Evolutionary conservation across 2,113 vertebrate species (phyloP), one percentile per base, ranked within the genome.

Genomic region (Eudyptes chrysolophus): DNA sequence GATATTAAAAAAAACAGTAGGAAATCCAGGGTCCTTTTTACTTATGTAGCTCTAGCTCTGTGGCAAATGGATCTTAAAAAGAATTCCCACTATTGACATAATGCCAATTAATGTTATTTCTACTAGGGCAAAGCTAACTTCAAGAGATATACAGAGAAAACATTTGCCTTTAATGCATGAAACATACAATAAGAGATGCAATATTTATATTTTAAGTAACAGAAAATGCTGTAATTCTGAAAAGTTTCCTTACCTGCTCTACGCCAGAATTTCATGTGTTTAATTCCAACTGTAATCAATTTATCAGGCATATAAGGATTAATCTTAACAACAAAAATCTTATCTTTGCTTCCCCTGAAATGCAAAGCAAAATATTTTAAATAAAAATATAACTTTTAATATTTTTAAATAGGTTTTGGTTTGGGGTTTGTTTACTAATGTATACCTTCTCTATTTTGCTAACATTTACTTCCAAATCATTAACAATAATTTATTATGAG

Each of bases 221-320:
- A 70, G 34, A 87, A 83, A 70, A 62, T 27, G 19, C 8, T 82
- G 4, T 61, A 32, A 82, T 83, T 85, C 61, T 60, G 62, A 25
- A 36, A 91, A 54, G 38, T 48, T 90, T 82, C 21, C 98, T 98
- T 98, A 99, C 99, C 99, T 97, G 99, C 99, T 98, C 99, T 99
- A 74, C 99, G 99, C 99, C 99, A 99, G 98, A 99, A 99, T 97
- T 99, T 99, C 98, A 99, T 98, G 88, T 99, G 99, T 91, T 99
- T 99, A 96, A 99, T 99, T 92, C 99, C 99, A 93, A 99, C 99
- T 36, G 99, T 99, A 97, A 99, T 99, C 96, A 99, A 98, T 98
- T 99, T 99, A 97, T 99, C 99, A 93, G 99, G 99, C 96, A 99
- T 98, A 90, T 99, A 99, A 26, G 99, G 99, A 93, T 99, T 99